These are phyloP conservation scores for Dendrocincla fuliginosa DNA, from an alignment of 2,797 vertebrate genomes.

Conservation along the genomic window DNA sequence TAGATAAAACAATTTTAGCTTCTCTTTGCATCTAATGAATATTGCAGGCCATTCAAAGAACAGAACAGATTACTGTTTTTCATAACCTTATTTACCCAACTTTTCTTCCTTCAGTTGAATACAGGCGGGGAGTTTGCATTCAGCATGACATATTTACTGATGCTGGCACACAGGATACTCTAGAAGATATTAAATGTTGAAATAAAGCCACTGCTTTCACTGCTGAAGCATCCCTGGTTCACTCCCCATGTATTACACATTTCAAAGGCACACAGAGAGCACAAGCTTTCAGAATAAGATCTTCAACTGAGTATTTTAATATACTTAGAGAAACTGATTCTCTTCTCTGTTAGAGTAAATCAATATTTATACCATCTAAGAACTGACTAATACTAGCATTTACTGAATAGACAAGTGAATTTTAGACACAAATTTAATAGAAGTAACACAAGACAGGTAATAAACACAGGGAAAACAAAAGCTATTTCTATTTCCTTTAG, in stretches of 20 bases:
- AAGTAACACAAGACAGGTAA: conserved; percentile 43
- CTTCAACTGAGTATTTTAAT: neutral
- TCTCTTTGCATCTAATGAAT: neutral
- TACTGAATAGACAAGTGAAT: conserved; percentile 71
- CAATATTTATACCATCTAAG: conserved; percentile 70
- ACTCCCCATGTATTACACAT: neutral
- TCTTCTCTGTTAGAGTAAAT: conserved; percentile 65
- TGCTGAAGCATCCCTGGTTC: neutral
- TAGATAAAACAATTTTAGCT: neutral
- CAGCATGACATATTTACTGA: neutral
- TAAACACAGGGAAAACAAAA: conserved; percentile 46
- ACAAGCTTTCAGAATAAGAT: conserved; percentile 40
- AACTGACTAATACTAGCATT: conserved; percentile 67
- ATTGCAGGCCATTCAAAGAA: neutral
- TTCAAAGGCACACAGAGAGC: neutral
- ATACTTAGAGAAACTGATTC: conserved; percentile 16
- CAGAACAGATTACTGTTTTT: neutral
- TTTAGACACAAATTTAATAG: conserved; percentile 70
- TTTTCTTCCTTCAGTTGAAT: conserved; percentile 11
- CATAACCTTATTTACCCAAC: conserved; percentile 2
- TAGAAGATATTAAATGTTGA: neutral
- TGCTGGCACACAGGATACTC: neutral
- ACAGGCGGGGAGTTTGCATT: neutral
- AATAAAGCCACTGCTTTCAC: conserved; percentile 16
- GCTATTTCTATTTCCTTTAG: conserved; percentile 41